phyloP scores from a whole-genome alignment of 2,888 invertebrate genomes.

The Ennomos quercinarius region DNA sequence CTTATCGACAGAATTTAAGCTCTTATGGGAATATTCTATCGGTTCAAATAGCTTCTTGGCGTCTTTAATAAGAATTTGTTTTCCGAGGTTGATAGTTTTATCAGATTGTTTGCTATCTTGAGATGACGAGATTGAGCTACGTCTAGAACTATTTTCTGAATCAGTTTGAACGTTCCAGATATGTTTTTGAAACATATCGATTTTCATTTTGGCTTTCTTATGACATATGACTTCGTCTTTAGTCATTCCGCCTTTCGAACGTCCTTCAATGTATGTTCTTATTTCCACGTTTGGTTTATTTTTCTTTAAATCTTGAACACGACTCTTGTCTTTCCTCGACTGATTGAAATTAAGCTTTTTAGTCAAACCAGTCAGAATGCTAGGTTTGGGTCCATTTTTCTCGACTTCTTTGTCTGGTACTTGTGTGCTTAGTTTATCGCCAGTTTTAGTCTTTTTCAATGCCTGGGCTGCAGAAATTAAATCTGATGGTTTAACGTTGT shows the following conservation, averaged over 20 bases:
- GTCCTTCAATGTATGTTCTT: slow-evolving; percentile 73
- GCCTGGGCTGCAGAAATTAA: slow-evolving; percentile 64
- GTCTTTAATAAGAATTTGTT: slow-evolving; percentile 60
- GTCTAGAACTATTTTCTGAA: slow-evolving; percentile 68
- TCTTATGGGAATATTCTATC: slow-evolving; percentile 55
- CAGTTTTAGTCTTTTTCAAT: slow-evolving; percentile 56
- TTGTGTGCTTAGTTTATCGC: slow-evolving; percentile 30
- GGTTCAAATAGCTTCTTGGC: slow-evolving; percentile 71
- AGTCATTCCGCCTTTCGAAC: slow-evolving; percentile 61
- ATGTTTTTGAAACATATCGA: slow-evolving; percentile 81
- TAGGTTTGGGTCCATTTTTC: slow-evolving; percentile 56
- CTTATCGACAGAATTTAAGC: slow-evolving; percentile 56
- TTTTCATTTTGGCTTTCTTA: slow-evolving; percentile 76
- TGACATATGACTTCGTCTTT: slow-evolving; percentile 75
- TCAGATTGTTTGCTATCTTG: slow-evolving; percentile 58
- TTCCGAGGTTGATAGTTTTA: slow-evolving; percentile 43
- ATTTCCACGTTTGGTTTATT: slow-evolving; percentile 72
- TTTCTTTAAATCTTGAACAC: slow-evolving; percentile 52
- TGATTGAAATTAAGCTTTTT: slow-evolving; percentile 73
- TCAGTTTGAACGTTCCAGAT: slow-evolving; percentile 73
- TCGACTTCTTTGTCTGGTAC: slow-evolving; percentile 44
- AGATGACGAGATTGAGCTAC: slow-evolving; percentile 69
- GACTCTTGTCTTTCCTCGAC: slow-evolving; percentile 66
- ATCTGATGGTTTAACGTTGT: slow-evolving; percentile 68
- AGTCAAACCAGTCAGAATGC: slow-evolving; percentile 70